phyloP scores from a whole-genome alignment of 1,140 invertebrate species.

The Aphelenchoides avenae region DNA sequence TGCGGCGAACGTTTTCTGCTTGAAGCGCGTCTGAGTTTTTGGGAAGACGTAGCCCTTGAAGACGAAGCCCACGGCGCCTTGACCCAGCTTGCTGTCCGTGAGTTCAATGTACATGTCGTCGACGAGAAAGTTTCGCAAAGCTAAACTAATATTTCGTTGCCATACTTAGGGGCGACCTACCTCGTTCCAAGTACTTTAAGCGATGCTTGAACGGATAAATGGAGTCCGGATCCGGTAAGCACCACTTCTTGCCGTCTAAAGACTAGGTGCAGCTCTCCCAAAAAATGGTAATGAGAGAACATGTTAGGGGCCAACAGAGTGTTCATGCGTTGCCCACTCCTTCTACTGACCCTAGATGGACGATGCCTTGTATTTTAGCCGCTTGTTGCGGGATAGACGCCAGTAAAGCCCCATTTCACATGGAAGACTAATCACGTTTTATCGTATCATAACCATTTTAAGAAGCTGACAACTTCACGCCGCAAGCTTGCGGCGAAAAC shows the following conservation, averaged over 20 bases:
- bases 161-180: constrained; percentile 5
- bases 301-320: no score
- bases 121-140: constrained; percentile 39
- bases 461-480: background rate
- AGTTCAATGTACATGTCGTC: constrained; percentile 53
- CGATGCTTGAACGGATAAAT: constrained; percentile 51
- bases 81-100: constrained; percentile 50
- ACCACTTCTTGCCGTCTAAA: constrained; percentile 55
- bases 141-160: constrained; percentile 17
- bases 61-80: constrained; percentile 53
- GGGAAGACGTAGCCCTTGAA: constrained; percentile 55
- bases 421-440: no score
- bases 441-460: background rate
- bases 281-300: no score
- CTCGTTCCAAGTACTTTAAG: constrained; percentile 47
- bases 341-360: no score
- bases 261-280: no score
- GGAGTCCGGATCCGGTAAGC: constrained; percentile 47
- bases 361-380: constrained; percentile 6
- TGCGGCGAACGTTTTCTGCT: constrained; percentile 52
- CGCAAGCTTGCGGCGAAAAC: background rate
- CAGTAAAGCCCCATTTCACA: no score
- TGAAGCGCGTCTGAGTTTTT: constrained; percentile 54
- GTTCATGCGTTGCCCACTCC: no score
- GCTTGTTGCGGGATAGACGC: no score